phyloP scores from a whole-genome alignment of 2,888 invertebrate genomes.

The Epinotia demarniana region DNA sequence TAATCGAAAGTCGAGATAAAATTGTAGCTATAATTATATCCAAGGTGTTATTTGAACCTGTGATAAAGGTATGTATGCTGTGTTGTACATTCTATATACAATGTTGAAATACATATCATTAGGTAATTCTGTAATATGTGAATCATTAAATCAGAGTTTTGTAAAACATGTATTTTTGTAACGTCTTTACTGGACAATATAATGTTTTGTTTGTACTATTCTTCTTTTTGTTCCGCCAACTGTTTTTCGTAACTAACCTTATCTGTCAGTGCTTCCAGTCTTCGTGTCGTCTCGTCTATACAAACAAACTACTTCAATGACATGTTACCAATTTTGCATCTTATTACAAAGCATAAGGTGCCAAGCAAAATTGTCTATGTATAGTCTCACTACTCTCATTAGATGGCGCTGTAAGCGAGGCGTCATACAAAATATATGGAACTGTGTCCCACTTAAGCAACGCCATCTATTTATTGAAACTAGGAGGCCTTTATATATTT shows the following conservation, averaged over 20 bases:
- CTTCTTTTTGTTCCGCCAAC: constrained; percentile 54
- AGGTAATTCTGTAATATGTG: constrained; percentile 16
- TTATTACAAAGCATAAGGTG: too few relatives aligned
- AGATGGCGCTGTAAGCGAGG: too few relatives aligned
- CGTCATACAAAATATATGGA: too few relatives aligned
- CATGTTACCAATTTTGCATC: too few relatives aligned
- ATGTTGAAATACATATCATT: constrained; percentile 43
- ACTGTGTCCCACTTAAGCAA: too few relatives aligned
- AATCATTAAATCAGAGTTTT: constrained; percentile 43
- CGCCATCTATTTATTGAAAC: too few relatives aligned
- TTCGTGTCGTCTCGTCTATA: background rate
- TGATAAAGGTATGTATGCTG: constrained; percentile 47
- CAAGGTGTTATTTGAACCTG: constrained; percentile 43
- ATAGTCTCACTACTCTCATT: too few relatives aligned
- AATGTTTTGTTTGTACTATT: constrained; percentile 55
- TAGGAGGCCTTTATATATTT: too few relatives aligned
- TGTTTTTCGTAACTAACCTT: constrained; percentile 43
- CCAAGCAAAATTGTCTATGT: too few relatives aligned
- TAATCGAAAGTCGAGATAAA: background rate
- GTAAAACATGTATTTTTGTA: constrained; percentile 45
- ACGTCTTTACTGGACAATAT: constrained; percentile 55
- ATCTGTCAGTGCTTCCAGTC: background rate
- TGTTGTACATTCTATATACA: constrained; percentile 36
- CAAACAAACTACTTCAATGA: too few relatives aligned
- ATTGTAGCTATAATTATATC: constrained; percentile 6